Conservation (phyloP, 2,888 invertebrate species). For the Dione vanillae region DNA sequence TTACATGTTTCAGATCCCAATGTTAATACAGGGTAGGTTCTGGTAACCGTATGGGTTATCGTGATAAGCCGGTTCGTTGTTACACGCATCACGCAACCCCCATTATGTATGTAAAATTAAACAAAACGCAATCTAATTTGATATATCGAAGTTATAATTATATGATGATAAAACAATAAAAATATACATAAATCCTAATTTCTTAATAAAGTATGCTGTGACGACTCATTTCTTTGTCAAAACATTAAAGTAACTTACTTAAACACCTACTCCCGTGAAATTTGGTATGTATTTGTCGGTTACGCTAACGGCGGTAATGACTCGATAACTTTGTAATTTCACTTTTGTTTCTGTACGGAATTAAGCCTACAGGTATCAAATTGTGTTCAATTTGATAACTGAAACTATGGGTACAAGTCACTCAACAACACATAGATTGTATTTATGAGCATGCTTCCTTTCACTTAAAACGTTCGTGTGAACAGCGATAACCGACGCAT, state of each 20-base stretch:
- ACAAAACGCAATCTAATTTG: not conserved
- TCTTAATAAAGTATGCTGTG: no score
- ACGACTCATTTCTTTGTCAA: no score
- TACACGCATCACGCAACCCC: conserved; percentile 10
- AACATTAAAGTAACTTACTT: no score
- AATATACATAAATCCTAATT: no score
- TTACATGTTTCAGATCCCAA: conserved; percentile 46
- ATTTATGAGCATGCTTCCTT: conserved; percentile 38
- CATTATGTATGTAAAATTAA: conserved; percentile 1
- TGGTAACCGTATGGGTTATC: not conserved
- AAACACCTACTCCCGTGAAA: no score
- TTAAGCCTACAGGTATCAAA: conserved; percentile 48
- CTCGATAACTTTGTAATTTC: not conserved
- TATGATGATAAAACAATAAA: not conserved
- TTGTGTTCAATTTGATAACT: conserved; percentile 61
- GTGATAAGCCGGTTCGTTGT: conserved; percentile 51
- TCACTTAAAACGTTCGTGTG: conserved; percentile 35
- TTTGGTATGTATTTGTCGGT: no score
- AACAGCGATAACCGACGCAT: conserved; percentile 30
- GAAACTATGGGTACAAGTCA: conserved; percentile 61
- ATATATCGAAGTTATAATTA: not conserved
- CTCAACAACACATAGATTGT: conserved; percentile 46
- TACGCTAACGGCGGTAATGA: no score
- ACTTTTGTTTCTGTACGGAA: not conserved
- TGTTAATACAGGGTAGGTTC: conserved; percentile 2